These are phyloP conservation scores for Drosophila picticornis DNA, from an alignment of 2,888 invertebrate species.

Conservation along the genomic window DNA sequence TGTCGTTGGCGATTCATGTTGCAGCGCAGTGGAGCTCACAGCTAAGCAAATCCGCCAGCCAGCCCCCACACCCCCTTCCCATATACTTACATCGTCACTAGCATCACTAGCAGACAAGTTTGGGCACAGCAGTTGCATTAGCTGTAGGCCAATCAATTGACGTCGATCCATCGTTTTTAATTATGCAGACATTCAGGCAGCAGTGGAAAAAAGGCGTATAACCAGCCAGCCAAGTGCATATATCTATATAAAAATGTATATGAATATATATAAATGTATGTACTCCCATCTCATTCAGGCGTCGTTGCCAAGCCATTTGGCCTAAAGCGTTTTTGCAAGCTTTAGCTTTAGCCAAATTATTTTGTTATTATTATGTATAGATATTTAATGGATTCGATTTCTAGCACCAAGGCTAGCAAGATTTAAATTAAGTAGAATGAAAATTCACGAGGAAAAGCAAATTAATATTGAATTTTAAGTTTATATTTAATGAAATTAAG, in stretches of 20 bases:
- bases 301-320: background rate
- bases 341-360: background rate
- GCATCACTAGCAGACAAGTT: conserved; percentile 4
- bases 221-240: background rate
- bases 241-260: background rate
- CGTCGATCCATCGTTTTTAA: conserved; percentile 49
- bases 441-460: background rate
- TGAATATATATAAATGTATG: background rate
- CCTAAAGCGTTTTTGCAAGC: background rate
- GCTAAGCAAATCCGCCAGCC: background rate
- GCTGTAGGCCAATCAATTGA: conserved; percentile 57
- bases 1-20: conserved; percentile 40
- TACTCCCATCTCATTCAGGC: background rate
- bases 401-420: background rate
- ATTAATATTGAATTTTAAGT: background rate
- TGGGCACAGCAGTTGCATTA: conserved; percentile 38
- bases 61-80: background rate
- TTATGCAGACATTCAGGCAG: conserved; percentile 45
- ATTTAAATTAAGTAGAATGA: background rate
- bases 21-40: conserved; percentile 33
- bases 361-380: background rate
- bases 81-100: background rate
- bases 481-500: background rate
- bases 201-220: background rate
- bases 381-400: background rate